These are phyloP conservation scores for Drosophila mayaguana DNA, from an alignment of 2,888 invertebrate genomes.

Conservation along the genomic window DNA sequence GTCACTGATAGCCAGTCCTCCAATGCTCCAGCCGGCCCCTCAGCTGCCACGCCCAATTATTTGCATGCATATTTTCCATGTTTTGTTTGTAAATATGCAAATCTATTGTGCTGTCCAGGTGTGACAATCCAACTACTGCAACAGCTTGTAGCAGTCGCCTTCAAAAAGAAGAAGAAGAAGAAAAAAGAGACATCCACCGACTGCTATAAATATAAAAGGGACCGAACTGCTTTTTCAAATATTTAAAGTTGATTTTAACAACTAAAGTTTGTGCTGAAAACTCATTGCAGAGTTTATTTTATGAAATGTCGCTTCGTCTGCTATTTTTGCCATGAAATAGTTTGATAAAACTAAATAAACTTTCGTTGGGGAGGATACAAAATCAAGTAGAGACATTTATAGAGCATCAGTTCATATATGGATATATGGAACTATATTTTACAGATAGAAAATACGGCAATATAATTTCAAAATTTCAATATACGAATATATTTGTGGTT, in stretches of 20 bases:
- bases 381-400: not conserved
- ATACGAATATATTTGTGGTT: too few species aligned
- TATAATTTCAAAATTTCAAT: too few species aligned
- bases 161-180: not conserved
- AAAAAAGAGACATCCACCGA: not conserved
- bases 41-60: conserved; percentile 57
- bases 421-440: too few species aligned
- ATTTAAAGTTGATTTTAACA: conserved; percentile 1
- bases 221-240: not conserved
- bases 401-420: too few species aligned
- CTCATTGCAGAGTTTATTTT: not conserved
- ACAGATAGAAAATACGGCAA: too few species aligned
- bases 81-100: conserved; percentile 50
- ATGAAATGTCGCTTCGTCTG: not conserved
- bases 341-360: not conserved
- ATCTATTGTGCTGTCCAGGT: conserved; percentile 50
- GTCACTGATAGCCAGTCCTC: conserved; percentile 32
- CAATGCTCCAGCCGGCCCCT: not conserved
- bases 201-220: not conserved
- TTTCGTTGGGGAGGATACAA: too few species aligned
- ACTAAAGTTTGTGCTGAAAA: not conserved
- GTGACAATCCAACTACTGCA: conserved; percentile 47
- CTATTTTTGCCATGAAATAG: not conserved
- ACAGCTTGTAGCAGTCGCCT: conserved; percentile 20
- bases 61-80: conserved; percentile 58